Evolutionary conservation across 1,140 invertebrate species (phyloP).

Genomic region (Sycophila sp.): DNA sequence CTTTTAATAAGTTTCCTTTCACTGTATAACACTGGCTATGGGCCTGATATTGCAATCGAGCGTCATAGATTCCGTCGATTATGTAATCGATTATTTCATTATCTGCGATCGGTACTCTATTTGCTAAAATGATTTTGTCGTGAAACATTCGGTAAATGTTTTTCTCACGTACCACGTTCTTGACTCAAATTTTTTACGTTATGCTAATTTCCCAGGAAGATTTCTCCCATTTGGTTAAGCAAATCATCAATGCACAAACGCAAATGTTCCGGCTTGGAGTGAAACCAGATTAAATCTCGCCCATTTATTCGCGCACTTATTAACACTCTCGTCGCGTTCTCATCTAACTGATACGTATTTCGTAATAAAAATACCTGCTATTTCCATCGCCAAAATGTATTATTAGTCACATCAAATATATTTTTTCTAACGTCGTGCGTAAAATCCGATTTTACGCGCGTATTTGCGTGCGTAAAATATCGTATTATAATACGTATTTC

Average conservation of each 20-base stretch:
- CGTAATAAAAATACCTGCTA: no score
- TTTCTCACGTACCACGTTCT: constrained; percentile 24
- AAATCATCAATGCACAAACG: background rate
- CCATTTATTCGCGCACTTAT: constrained; percentile 14
- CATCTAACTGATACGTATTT: no score
- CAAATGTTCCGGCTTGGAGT: constrained; percentile 33
- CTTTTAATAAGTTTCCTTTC: constrained; percentile 17
- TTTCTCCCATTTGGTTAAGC: constrained; percentile 31
- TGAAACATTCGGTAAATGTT: constrained; percentile 42
- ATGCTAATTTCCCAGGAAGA: constrained; percentile 12
- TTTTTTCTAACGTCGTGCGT: no score
- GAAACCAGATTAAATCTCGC: constrained; percentile 35
- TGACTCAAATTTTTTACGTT: constrained; percentile 40
- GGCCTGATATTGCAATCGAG: constrained; percentile 33
- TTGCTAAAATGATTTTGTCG: constrained; percentile 43
- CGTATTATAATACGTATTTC: no score
- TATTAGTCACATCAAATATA: no score
- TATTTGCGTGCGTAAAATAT: no score
- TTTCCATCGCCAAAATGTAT: no score
- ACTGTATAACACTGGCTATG: constrained; percentile 17
- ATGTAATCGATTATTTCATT: constrained; percentile 43
- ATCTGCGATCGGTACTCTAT: constrained; percentile 35
- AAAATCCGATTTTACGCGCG: no score
- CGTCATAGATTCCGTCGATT: constrained; percentile 44
- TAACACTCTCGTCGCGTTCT: constrained; percentile 16